Evolutionary conservation across 2,888 invertebrate genomes (phyloP).

Genomic region (Poecilobothrus nobilitatus): DNA sequence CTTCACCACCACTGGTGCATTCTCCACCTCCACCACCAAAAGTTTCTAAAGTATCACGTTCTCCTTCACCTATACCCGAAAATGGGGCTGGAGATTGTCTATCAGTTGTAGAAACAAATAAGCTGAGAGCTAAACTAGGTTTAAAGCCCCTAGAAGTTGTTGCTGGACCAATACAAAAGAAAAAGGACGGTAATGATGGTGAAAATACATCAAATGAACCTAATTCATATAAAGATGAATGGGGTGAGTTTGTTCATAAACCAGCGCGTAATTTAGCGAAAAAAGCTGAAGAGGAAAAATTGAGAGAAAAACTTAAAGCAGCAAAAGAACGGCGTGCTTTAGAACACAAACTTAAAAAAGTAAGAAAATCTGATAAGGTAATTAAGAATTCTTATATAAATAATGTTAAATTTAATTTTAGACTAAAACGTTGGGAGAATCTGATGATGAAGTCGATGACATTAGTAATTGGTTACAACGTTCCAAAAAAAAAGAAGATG

Average conservation of each 20-base stretch:
- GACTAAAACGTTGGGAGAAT: slow-evolving; percentile 53
- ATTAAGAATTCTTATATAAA: background rate
- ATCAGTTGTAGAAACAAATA: slow-evolving; percentile 79
- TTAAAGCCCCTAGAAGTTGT: slow-evolving; percentile 79
- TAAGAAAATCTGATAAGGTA: background rate
- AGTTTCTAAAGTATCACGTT: slow-evolving; percentile 24
- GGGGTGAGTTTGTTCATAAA: slow-evolving; percentile 79
- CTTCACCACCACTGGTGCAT: slow-evolving; percentile 12
- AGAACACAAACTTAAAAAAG: slow-evolving; percentile 49
- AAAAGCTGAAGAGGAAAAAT: slow-evolving; percentile 67
- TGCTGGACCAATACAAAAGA: slow-evolving; percentile 23
- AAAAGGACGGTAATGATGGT: slow-evolving; percentile 42
- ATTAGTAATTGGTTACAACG: slow-evolving; percentile 74
- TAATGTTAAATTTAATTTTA: slow-evolving; percentile 22
- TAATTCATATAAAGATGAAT: slow-evolving; percentile 58
- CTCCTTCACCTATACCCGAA: slow-evolving; percentile 39
- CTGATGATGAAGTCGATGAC: slow-evolving; percentile 68
- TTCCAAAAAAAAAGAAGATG: slow-evolving; percentile 64
- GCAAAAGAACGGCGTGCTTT: slow-evolving; percentile 66
- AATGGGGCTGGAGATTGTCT: slow-evolving; percentile 50
- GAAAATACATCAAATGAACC: slow-evolving; percentile 51
- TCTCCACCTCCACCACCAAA: slow-evolving; percentile 31
- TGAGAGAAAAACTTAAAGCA: slow-evolving; percentile 68
- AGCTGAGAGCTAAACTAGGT: slow-evolving; percentile 83
- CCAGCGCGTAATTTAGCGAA: slow-evolving; percentile 68